phyloP scores from a whole-genome alignment of 2,888 invertebrate genomes.

The Arenicola marina region DNA sequence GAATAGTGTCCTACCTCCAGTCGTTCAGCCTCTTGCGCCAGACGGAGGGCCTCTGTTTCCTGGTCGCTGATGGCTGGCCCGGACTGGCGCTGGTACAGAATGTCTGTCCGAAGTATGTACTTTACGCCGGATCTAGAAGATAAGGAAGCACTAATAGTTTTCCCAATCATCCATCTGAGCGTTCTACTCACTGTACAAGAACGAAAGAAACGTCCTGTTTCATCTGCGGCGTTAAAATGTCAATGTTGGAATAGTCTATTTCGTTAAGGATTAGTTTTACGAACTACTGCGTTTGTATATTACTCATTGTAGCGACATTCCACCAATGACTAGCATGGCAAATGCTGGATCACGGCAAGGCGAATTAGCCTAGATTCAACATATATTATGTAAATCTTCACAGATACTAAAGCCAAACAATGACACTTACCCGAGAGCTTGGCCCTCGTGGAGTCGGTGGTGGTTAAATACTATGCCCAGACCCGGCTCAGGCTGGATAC shows the following conservation, averaged over 20 bases:
- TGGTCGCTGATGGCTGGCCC: constrained; percentile 26
- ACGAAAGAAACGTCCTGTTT: too few relatives aligned
- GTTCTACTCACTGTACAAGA: too few relatives aligned
- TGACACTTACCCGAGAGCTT: constrained; percentile 38
- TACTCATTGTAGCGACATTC: too few relatives aligned
- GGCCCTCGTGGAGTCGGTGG: constrained; percentile 52
- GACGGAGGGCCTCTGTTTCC: constrained; percentile 39
- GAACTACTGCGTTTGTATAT: too few relatives aligned
- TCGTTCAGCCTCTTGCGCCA: constrained; percentile 51
- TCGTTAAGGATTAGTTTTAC: too few relatives aligned
- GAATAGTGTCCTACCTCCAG: constrained; percentile 51
- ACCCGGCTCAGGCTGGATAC: constrained; percentile 49
- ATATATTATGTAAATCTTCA: too few relatives aligned
- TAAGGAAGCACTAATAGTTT: too few relatives aligned
- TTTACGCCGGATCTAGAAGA: constrained; percentile 46
- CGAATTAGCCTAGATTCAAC: too few relatives aligned
- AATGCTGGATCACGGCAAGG: not conserved
- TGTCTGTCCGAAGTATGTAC: constrained; percentile 53
- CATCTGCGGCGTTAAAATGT: too few relatives aligned
- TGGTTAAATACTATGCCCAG: constrained; percentile 54
- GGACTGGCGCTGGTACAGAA: constrained; percentile 44
- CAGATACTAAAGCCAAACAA: too few relatives aligned
- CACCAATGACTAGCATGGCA: constrained; percentile 36
- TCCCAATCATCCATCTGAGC: too few relatives aligned
- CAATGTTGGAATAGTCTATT: too few relatives aligned